Base-by-base conservation (phyloP, 2,113 vertebrate species). In the Gymnarchus niloticus region DNA sequence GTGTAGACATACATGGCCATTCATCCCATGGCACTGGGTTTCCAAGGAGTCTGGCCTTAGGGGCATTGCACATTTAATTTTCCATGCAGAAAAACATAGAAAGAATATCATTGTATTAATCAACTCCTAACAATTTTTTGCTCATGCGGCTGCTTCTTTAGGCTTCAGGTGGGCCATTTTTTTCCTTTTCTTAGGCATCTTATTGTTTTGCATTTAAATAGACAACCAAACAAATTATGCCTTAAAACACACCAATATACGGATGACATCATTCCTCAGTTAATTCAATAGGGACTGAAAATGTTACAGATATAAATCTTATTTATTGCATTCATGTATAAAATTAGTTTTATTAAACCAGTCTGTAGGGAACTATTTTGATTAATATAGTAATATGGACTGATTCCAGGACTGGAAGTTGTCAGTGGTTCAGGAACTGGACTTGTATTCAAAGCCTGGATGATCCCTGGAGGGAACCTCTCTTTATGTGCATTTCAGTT, bases 241-340 rank as follows among this genome's bases (percentile, higher is more conserved):
- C 49, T 52, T 85, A 56, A 69, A 85, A 56, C 69, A 77, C 49
- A 84, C 17, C 4, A 21, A 54, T 8, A 5, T 54, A 76, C 28
- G 37, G 2, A 28, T 28, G 17, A 83, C 12, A 23, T 21, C 5
- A 21, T 52, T 41, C 33, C 65, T 69, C 1, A 17, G 65, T 73
- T 41, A 73, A 73, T 73, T 56, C 51, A 19, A 28, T 54, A 21
- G n/a, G 25, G 21, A 46, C 28, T 57, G 8, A 44, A 59, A 44
- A 59, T 44, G 56, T 57, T 44, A 59, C 33, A 56, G 56, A 56
- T 46, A 46, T 19, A n/a, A 37, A 57, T 83, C 8, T 41, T 59
- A 56, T 81, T 59, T 83, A 44, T 83, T 83, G 82, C 33, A 83
- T 82, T 83, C 41, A 54, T 81, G 49, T 54, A 81, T 48, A 52